Evolutionary conservation across 1,140 invertebrate species (phyloP).

Genomic region (Macrobrachium rosenbergii): DNA sequence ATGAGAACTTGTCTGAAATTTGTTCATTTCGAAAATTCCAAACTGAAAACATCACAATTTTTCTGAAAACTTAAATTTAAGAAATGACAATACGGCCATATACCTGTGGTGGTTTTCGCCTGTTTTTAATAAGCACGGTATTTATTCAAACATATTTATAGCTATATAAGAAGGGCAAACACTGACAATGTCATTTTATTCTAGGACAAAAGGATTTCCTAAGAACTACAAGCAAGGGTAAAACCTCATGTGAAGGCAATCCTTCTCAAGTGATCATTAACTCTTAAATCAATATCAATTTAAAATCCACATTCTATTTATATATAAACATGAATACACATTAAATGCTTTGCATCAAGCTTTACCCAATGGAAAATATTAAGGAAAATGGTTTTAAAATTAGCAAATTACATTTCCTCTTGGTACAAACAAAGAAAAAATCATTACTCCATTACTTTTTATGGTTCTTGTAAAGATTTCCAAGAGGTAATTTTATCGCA

Average conservation of each 20-base stretch:
- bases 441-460: too few relatives aligned
- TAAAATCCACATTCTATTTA: constrained; percentile 39
- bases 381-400: constrained; percentile 38
- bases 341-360: constrained; percentile 53
- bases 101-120: constrained; percentile 52
- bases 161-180: constrained; percentile 64
- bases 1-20: constrained; percentile 16
- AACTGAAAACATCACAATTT: constrained; percentile 12
- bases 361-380: constrained; percentile 56
- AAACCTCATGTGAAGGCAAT: constrained; percentile 59
- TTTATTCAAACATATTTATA: constrained; percentile 61
- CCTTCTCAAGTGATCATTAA: constrained; percentile 44
- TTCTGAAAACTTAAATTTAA: constrained; percentile 16
- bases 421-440: neutral
- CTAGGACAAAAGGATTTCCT: constrained; percentile 59
- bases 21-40: constrained; percentile 47
- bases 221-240: constrained; percentile 60
- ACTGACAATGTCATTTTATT: constrained; percentile 56
- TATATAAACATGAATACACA: constrained; percentile 28
- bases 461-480: constrained; percentile 14
- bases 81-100: neutral
- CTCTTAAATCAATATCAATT: constrained; percentile 42
- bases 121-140: constrained; percentile 58
- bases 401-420: constrained; percentile 54
- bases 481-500: constrained; percentile 37